Base-by-base conservation (phyloP, 2,113 vertebrate species). In the Anhinga anhinga region DNA sequence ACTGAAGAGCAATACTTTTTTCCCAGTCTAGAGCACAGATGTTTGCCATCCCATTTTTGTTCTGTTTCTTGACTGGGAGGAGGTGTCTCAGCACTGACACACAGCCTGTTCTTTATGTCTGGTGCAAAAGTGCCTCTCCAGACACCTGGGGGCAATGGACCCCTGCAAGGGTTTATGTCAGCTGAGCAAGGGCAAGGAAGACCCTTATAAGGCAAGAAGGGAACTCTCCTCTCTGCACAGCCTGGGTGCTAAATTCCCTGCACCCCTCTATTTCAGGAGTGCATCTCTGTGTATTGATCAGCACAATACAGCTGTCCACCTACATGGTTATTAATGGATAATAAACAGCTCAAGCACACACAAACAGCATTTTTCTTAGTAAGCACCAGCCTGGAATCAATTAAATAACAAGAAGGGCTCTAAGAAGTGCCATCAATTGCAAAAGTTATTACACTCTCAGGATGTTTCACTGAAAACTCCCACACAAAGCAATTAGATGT, bases 361-460 rank as follows among this genome's bases (percentile, higher is more conserved):
- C 50, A 78, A 93, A 78, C 74, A 85, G 45, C 56, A 94, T 90
- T 96, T 95, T 86, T 88, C 91, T 81, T 79, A 74, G 45, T 12
- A 76, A 92, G 79, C 22, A 49, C 18, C 72, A 93, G 56, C n/a
- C 72, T 82, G 49, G 66, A 93, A 95, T 94, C 73, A 92, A 91
- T 95, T 84, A 95, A 93, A 66, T 49, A 97, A 81, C 52, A 40
- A 88, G 67, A 77, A 93, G 34, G 42, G 19, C 55, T 85, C 44
- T 61, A 69, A 65, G 71, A 93, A 82, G 63, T 34, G 16, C n/a
- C 62, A 93, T 88, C 66, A 92, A 67, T 72, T 92, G 77, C 38
- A 67, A 12, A 90, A 93, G 20, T 86, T 85, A 88, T 93, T 71
- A 59, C 47, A 10, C 49, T 93, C 63, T 76, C 83, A 83, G 91